These are phyloP conservation scores for Pempheris klunzingeri DNA, from an alignment of 2,797 vertebrate species.

Conservation along the genomic window DNA sequence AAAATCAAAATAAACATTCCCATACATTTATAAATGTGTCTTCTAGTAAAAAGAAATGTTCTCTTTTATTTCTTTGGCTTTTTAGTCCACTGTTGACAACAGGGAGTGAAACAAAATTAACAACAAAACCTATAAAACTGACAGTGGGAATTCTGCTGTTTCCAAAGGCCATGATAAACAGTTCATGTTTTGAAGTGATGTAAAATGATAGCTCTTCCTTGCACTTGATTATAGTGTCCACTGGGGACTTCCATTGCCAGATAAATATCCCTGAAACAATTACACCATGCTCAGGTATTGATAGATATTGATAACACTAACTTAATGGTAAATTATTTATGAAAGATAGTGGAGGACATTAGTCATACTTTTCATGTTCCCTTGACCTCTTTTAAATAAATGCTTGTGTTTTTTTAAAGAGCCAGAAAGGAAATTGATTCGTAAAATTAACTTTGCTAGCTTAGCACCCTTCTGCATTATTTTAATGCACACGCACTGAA, in stretches of 20 bases:
- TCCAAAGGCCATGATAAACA: constrained; percentile 44
- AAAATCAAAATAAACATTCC: constrained; percentile 40
- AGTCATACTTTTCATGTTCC: constrained; percentile 1
- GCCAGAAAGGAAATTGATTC: neutral
- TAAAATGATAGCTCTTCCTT: constrained; percentile 6
- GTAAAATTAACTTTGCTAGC: neutral
- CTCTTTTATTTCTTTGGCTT: constrained; percentile 69
- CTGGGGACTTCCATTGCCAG: neutral
- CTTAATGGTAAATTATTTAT: constrained; percentile 13
- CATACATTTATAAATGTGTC: constrained; percentile 26
- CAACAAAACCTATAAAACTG: constrained; percentile 38
- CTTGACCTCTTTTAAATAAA: constrained; percentile 10
- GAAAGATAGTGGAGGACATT: neutral
- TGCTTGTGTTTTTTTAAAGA: neutral
- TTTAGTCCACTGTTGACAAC: constrained; percentile 46
- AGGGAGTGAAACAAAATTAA: constrained; percentile 42
- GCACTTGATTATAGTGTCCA: neutral
- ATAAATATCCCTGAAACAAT: constrained; percentile 10
- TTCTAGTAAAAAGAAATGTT: constrained; percentile 35
- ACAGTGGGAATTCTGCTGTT: constrained; percentile 29
- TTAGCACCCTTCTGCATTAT: constrained; percentile 3
- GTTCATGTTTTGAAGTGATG: constrained; percentile 13
- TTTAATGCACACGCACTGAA: constrained; percentile 28
- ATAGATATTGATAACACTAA: neutral
- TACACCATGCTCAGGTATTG: neutral